phyloP scores from a whole-genome alignment of 1,140 invertebrate genomes.

The Lepidurus packardi region DNA sequence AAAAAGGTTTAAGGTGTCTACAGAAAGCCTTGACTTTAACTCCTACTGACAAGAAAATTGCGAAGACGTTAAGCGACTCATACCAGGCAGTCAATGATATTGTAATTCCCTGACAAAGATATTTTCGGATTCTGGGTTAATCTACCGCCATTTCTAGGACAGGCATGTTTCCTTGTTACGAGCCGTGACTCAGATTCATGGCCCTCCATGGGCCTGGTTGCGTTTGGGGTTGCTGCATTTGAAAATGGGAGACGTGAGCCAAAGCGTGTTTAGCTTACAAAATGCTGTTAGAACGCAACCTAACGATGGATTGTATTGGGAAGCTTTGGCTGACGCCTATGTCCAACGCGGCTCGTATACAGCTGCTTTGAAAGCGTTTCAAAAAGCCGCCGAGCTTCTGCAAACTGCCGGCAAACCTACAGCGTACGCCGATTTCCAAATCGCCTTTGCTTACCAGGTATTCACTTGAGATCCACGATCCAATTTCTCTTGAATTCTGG shows the following conservation, averaged over 20 bases:
- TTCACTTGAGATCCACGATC: not conserved
- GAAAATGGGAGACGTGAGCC: conserved; percentile 41
- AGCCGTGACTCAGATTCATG: not conserved
- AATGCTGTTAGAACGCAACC: conserved; percentile 45
- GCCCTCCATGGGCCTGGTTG: conserved; percentile 45
- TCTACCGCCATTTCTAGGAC: not conserved
- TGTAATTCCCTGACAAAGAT: conserved; percentile 43
- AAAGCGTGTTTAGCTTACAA: conserved; percentile 45
- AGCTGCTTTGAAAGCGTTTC: conserved; percentile 77
- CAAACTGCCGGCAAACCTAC: conserved; percentile 50
- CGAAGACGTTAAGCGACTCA: conserved; percentile 65
- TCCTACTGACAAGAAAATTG: conserved; percentile 56
- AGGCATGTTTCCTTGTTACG: not conserved
- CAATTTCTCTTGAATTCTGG: conserved; percentile 40
- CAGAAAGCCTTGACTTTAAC: conserved; percentile 73
- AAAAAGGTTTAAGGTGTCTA: conserved; percentile 70
- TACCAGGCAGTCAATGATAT: conserved; percentile 62
- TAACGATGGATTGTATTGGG: conserved; percentile 60
- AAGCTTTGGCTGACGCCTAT: conserved; percentile 83
- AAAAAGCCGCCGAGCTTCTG: conserved; percentile 59
- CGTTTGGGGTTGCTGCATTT: conserved; percentile 46
- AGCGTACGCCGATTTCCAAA: conserved; percentile 70
- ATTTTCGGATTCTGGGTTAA: not conserved
- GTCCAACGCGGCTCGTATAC: conserved; percentile 71
- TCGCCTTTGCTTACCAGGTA: conserved; percentile 70